Evolutionary conservation across 1,140 invertebrate species (phyloP), one percentile per base, ranked within the genome.

Genomic region (Tachypleus tridentatus): DNA sequence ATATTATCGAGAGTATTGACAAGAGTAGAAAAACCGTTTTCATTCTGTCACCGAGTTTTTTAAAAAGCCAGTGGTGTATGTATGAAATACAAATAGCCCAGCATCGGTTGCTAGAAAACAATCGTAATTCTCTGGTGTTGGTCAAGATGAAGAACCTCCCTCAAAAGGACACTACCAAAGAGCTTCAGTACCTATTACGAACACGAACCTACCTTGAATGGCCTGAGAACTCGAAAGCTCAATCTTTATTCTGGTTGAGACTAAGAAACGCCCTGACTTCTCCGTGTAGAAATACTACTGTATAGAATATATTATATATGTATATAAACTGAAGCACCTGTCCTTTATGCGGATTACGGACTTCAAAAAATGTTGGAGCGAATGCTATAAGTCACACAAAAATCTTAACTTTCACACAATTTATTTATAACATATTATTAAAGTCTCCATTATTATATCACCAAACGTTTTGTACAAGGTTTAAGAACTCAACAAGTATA

Each of bases 21-120:
- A 57, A 52, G 51, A 73, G 73, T 57, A 62, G 66, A 54, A 66
- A 68, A 49, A 67, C 70, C 9, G 10, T 75, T 47, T 49, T 72
- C 7, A 60, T 74, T 6, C 48, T 74, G 48, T 70, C 71, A 11
- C 68, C 69, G 10, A 63, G 64, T 7, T 73, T 72, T 56, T 59
- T 70, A 6, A 60, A 64, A 54, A 71, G 69, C 51, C 59, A 70
- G 11, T 73, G 73, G 73, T 73, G 72, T 64, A 62, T 67, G 49
- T 72, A 72, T 63, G 72, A 73, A 49, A 48, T 64, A 2, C 49
- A 62, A 29, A 66, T 65, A 5, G 67, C 67, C 3, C 58, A 66
- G 7, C 49, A 59, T 51, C 59, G 63, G 50, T n/a, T 68, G 6
- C 59, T 63, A 10, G 67, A 66, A 49, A 61, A 68, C 8, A 53